Percentiles rank a stretch among this genome's conserved stretches.
phyloP scores from a whole-genome alignment of 1,140 invertebrate species.

The Contarinia nasturtii region DNA sequence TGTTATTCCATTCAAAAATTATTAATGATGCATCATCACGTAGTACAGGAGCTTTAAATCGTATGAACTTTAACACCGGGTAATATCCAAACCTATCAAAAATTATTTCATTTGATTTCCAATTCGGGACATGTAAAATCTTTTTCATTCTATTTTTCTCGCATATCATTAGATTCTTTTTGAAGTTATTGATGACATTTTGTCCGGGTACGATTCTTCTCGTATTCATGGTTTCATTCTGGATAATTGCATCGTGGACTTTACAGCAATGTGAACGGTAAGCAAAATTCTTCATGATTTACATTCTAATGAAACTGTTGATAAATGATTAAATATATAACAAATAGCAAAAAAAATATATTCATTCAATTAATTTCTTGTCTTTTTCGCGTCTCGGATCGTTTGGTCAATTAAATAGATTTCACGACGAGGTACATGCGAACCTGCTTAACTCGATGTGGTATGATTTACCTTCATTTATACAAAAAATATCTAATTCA shows the following conservation, averaged over 20 bases:
- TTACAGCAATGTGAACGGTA: constrained; percentile 97
- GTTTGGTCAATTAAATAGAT: constrained; percentile 33
- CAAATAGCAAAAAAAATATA: too few relatives aligned
- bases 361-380: not conserved
- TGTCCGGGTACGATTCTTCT: constrained; percentile 95
- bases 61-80: constrained; percentile 98
- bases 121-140: too few relatives aligned
- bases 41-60: constrained; percentile 91
- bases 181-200: constrained; percentile 99
- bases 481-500: too few relatives aligned
- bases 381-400: too few relatives aligned
- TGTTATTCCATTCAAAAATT: constrained; percentile 96
- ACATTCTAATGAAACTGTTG: constrained; percentile 3
- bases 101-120: too few relatives aligned
- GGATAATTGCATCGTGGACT: constrained; percentile 99
- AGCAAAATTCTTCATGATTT: constrained; percentile 19
- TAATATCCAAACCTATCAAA: too few relatives aligned
- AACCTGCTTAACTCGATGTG: constrained; percentile 97
- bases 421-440: constrained; percentile 91
- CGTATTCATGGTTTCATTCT: constrained; percentile 96
- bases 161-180: constrained; percentile 58
- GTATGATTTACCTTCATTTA: too few relatives aligned
- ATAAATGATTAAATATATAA: not conserved
- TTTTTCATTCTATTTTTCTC: constrained; percentile 1
- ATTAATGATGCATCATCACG: constrained; percentile 95